Evolutionary conservation across 2,113 vertebrate species (phyloP), one percentile per base, ranked within the genome.

Genomic region (Tychaedon coryphoeus): DNA sequence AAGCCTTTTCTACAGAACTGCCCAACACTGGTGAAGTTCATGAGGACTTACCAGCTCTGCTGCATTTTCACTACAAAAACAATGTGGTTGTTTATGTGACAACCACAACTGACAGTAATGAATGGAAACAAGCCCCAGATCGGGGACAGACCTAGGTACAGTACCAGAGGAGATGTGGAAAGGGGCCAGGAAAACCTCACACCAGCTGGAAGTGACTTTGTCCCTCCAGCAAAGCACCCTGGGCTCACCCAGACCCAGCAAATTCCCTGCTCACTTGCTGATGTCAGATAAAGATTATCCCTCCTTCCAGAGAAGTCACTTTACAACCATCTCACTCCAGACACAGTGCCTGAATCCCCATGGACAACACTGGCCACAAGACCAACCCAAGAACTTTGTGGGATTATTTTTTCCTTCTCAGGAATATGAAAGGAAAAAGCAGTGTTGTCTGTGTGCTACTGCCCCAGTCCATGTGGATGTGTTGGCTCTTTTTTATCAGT

Each of bases 21-120:
- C 45, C 45, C 31, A 38, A 33, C 5, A 36, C 16, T 3, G 3
- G 24, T 29, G 4, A 29, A 7, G 5, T 12, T 58, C 47, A 13
- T 0, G 17, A 74, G 42, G 40, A 51, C 4, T 51, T 25, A 3
- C 1, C 12, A 43, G 26, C 34, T 36, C 53, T 79, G 25, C 29
- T n/a, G 29, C 20, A 24, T 72, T n/a, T 83, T 56, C 64, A 47
- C 19, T 22, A 33, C 11, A 64, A 75, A 88, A 88, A 20, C 10
- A 8, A 38, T 4, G 24, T 23, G 17, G 8, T 4, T 25, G 28
- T 40, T 40, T 43, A 13, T 19, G 29, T 16, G 42, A 22, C 24
- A 19, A 4, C 9, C 31, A 73, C 20, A 34, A 34, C 38, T 57
- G 8, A 15, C 71, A 85, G 45, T 7, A 43, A 77, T 0, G 0